phyloP scores from a whole-genome alignment of 2,888 invertebrate species.

The Autographa pulchrina region DNA sequence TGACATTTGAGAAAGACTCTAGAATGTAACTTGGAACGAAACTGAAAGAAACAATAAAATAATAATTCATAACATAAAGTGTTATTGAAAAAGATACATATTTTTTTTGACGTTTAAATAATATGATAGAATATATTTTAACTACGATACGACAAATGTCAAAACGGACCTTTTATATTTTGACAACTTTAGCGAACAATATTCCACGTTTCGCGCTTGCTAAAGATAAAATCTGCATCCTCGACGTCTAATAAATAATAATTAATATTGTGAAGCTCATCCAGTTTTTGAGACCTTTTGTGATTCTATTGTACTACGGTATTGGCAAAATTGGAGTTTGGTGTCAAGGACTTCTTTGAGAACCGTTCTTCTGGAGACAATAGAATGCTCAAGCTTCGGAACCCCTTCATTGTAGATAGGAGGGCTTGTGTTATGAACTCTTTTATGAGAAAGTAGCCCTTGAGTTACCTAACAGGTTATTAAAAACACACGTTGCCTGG shows the following conservation, averaged over 20 bases:
- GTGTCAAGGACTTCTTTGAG: slow-evolving; percentile 1
- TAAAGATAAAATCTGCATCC: neutral
- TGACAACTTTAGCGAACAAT: no score
- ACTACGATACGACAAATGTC: no score
- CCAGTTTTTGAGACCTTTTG: neutral
- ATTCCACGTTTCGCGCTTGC: neutral
- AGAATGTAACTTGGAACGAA: no score
- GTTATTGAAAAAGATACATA: no score
- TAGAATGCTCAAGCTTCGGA: neutral
- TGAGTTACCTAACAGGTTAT: neutral
- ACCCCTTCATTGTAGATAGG: neutral
- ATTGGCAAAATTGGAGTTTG: slow-evolving; percentile 8
- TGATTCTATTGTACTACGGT: neutral
- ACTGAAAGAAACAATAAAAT: no score
- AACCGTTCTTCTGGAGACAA: neutral
- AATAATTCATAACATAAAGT: no score
- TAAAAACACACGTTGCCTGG: neutral
- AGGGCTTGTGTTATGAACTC: neutral
- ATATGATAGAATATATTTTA: no score
- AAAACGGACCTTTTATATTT: no score
- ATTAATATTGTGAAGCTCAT: neutral
- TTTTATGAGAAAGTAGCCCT: neutral
- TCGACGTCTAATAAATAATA: neutral
- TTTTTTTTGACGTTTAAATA: no score
- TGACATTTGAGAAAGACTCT: no score